Evolutionary conservation across 2,113 vertebrate species (phyloP).

Genomic region (Apodemus speciosus): DNA sequence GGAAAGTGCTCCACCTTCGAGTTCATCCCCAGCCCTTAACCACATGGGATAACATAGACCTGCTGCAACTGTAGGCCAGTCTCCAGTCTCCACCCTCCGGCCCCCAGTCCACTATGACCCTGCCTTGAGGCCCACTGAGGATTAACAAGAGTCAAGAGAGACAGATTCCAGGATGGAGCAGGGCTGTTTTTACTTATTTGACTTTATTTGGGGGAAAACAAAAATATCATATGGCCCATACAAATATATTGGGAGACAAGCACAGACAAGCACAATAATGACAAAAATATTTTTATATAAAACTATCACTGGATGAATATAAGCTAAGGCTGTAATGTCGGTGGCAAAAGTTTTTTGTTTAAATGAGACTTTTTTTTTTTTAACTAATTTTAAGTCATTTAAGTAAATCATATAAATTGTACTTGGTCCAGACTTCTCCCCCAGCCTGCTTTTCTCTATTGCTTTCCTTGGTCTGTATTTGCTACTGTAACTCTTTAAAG

Average conservation of each 20-base stretch:
- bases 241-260: background rate
- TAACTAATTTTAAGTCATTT: background rate
- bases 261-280: background rate
- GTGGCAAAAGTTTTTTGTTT: background rate
- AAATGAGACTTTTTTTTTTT: background rate
- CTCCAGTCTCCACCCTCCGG: background rate
- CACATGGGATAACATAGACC: background rate
- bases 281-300: background rate
- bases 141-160: background rate
- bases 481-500: background rate
- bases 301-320: conserved; percentile 21
- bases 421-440: background rate
- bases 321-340: conserved; percentile 13
- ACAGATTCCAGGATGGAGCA: background rate
- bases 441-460: conserved; percentile 20
- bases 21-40: no score
- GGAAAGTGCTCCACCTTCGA: no score
- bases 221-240: background rate
- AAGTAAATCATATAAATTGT: background rate
- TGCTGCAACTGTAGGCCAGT: background rate
- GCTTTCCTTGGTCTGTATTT: background rate
- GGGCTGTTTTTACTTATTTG: background rate
- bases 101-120: background rate
- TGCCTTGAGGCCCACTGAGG: background rate
- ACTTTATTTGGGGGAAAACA: background rate